Percentiles rank a stretch among this genome's conserved stretches.
Evolutionary conservation across 2,797 vertebrate species (phyloP).

Genomic region (Malacoctenus gilli): DNA sequence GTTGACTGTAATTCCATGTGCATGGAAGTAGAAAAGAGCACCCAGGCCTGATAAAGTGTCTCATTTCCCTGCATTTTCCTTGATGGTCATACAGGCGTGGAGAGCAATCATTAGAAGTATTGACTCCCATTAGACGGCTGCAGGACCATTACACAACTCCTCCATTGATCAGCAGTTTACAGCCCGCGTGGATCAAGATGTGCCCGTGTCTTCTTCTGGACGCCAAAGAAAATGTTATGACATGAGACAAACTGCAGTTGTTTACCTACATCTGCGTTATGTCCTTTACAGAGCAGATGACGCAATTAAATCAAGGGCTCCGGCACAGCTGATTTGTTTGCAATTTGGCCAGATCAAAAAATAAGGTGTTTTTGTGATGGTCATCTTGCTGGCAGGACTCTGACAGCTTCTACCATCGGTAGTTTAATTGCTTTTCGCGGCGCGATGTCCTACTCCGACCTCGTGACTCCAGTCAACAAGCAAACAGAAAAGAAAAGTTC

Average conservation of each 20-base stretch:
- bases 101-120: constrained; percentile 23
- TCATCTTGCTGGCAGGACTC: too few relatives aligned
- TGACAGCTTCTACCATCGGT: too few relatives aligned
- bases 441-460: too few relatives aligned
- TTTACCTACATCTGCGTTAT: neutral
- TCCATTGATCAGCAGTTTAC: constrained; percentile 20
- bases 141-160: constrained; percentile 10
- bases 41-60: constrained; percentile 9
- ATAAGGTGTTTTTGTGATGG: too few relatives aligned
- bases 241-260: neutral
- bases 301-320: too few relatives aligned
- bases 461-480: too few relatives aligned
- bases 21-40: constrained; percentile 5
- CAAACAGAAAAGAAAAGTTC: too few relatives aligned
- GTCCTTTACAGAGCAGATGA: neutral
- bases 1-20: constrained; percentile 8
- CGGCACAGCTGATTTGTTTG: too few relatives aligned
- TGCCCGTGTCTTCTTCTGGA: constrained; percentile 3
- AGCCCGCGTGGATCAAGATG: neutral
- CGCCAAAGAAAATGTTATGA: neutral
- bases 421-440: too few relatives aligned
- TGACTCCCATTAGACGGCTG: constrained; percentile 14
- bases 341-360: too few relatives aligned
- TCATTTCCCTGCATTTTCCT: constrained; percentile 25
- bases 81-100: constrained; percentile 3